phyloP scores from a whole-genome alignment of 2,113 vertebrate genomes.

The Amblyopsis rosae region DNA sequence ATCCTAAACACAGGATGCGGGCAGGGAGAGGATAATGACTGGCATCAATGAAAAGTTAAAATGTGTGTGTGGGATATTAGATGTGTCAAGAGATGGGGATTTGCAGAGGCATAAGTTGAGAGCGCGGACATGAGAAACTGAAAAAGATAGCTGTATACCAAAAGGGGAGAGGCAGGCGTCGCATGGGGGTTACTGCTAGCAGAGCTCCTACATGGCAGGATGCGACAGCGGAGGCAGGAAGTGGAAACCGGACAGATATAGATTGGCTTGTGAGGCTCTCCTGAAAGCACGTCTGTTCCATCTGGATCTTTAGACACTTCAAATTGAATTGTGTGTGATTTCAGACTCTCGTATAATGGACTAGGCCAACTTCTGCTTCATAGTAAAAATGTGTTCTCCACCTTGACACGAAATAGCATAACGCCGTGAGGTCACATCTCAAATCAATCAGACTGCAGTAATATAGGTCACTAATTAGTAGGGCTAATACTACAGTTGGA shows the following conservation, averaged over 20 bases:
- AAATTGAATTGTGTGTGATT: no score
- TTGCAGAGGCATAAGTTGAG: not conserved
- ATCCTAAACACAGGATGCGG: slow-evolving; percentile 35
- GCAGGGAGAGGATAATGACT: slow-evolving; percentile 27
- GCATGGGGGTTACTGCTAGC: slow-evolving; percentile 49
- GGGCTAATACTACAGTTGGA: slow-evolving; percentile 15
- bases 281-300: slow-evolving; percentile 58
- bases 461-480: slow-evolving; percentile 58
- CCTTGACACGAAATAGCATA: slow-evolving; percentile 32
- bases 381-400: slow-evolving; percentile 13
- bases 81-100: not conserved
- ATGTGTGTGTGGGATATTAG: not conserved
- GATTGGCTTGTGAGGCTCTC: slow-evolving; percentile 54
- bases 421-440: slow-evolving; percentile 40
- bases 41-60: slow-evolving; percentile 62
- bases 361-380: no score
- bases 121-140: not conserved
- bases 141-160: slow-evolving; percentile 10
- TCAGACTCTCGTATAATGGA: no score
- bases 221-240: slow-evolving; percentile 65
- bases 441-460: slow-evolving; percentile 47
- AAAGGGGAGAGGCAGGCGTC: slow-evolving; percentile 8
- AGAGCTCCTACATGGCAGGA: slow-evolving; percentile 63
- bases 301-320: slow-evolving; percentile 25
- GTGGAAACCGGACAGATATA: slow-evolving; percentile 69